phyloP scores from a whole-genome alignment of 2,888 invertebrate species.

The Lepidonotus clava region DNA sequence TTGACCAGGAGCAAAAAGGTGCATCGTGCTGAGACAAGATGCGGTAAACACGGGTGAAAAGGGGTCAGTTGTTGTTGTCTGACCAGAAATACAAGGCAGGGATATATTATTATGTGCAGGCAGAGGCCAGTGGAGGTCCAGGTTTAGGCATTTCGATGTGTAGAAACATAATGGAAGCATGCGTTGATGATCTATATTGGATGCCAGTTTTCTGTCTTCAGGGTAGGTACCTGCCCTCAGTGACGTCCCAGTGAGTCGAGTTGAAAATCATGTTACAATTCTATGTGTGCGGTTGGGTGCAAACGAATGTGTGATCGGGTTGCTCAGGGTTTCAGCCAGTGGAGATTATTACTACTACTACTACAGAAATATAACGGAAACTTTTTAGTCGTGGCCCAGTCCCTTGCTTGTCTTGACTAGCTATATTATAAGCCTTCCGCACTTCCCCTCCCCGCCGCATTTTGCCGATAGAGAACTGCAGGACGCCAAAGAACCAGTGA shows the following conservation, averaged over 20 bases:
- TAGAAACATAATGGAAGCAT: no score
- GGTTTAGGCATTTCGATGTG: no score
- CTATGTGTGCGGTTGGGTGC: background rate
- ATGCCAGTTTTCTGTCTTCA: background rate
- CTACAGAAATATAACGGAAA: background rate
- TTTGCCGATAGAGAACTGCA: background rate
- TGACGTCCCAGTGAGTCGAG: background rate
- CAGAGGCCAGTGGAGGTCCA: no score
- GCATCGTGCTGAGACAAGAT: background rate
- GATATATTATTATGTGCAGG: no score
- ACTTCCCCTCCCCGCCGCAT: background rate
- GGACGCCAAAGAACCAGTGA: background rate
- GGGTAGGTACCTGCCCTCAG: background rate
- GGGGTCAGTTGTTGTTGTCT: background rate
- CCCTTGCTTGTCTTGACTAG: background rate
- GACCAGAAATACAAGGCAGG: background rate
- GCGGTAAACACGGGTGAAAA: background rate
- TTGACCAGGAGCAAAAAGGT: background rate
- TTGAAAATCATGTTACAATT: background rate
- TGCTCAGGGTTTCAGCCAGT: conserved; percentile 49
- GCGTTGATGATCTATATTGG: no score
- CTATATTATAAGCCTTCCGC: no score
- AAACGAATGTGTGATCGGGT: conserved; percentile 17
- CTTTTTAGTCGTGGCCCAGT: background rate
- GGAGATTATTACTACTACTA: conserved; percentile 15